phyloP scores from a whole-genome alignment of 2,888 invertebrate genomes.

The Plebejus anna region DNA sequence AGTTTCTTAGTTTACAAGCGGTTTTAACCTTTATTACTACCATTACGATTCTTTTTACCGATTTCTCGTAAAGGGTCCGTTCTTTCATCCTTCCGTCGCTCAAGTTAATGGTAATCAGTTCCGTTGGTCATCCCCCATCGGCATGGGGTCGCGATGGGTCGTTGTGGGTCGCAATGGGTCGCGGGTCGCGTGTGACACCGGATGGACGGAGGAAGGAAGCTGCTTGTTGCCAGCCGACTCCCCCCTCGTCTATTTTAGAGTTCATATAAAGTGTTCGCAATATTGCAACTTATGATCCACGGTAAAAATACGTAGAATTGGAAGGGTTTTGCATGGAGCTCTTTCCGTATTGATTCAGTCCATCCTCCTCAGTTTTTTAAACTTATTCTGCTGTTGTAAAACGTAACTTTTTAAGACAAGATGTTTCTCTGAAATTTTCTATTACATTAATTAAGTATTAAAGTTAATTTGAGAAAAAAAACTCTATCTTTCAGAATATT shows the following conservation, averaged over 20 bases:
- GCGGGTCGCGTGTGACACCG: conserved; percentile 75
- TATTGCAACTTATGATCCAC: conserved; percentile 34
- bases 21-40: neutral
- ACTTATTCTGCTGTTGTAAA: neutral
- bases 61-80: neutral
- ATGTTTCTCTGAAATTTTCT: neutral
- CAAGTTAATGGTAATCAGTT: neutral
- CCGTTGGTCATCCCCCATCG: conserved; percentile 44
- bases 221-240: conserved; percentile 73
- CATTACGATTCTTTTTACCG: neutral
- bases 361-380: neutral
- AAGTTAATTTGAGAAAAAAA: too few species aligned
- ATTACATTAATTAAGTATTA: too few species aligned
- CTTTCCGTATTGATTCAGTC: neutral
- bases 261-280: conserved; percentile 57
- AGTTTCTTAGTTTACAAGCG: too few species aligned
- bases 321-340: neutral
- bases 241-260: conserved; percentile 78
- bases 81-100: neutral
- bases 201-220: conserved; percentile 78
- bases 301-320: neutral
- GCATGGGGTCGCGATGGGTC: conserved; percentile 39
- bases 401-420: neutral
- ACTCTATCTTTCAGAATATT: neutral
- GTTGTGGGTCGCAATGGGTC: conserved; percentile 41